Evolutionary conservation across 2,113 vertebrate species (phyloP), one percentile per base, ranked within the genome.

Genomic region (Panurus biarmicus): DNA sequence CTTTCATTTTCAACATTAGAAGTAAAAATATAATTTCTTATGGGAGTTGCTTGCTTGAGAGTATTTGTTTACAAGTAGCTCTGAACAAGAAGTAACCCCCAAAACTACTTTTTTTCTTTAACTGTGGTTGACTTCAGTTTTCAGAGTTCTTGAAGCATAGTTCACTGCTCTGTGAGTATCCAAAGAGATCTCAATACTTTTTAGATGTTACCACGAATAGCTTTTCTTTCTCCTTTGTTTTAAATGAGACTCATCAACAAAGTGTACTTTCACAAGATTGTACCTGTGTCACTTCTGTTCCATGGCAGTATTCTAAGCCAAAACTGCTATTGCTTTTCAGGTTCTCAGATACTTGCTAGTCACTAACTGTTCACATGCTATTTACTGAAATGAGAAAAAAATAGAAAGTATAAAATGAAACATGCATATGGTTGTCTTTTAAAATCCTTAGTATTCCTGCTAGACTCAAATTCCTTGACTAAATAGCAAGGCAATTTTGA

Each of bases 401-500:
- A 12, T 8, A 70, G 23, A n/a, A 75, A 58, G 14, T 28, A 56
- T 74, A 36, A 93, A 93, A 8, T 2, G 3, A 95, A 75, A 45
- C 40, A 25, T 82, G 62, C 72, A 69, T 94, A 76, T 94, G 58
- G 29, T 86, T 95, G 40, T 87, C 82, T 94, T 97, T 94, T 94
- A 87, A 94, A 97, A 96, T 77, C 77, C 35, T 66, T 90, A 80
- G 2, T 83, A 83, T 91, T 75, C 35, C 64, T 90, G 64, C 51
- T 86, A 96, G 84, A 94, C 51, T 31, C 85, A 51, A 96, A 96
- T 92, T 96, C 48, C 54, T 92, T 88, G 71, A 93, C 81, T 94
- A 95, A 95, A 92, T 78, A 84, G n/a, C 65, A 96, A 94, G 54
- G 61, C 36, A 93, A 92, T 94, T 96, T 95, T 95, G 40, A 94